These are phyloP conservation scores for Periplaneta americana DNA, from an alignment of 1,140 invertebrate genomes.

Conservation along the genomic window DNA sequence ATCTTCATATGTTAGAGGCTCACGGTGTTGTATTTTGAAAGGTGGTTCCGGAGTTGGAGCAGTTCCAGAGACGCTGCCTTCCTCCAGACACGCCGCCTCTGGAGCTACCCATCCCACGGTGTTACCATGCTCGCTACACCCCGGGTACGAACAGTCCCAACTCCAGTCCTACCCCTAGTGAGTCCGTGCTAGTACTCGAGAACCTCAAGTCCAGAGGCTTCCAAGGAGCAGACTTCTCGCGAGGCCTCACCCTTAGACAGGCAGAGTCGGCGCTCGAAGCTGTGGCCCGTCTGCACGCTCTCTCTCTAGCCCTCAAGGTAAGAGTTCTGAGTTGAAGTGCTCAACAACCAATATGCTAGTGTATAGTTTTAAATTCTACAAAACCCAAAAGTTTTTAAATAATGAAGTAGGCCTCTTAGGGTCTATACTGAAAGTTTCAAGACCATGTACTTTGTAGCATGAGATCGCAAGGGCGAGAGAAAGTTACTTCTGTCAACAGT, in stretches of 20 bases:
- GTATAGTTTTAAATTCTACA: no score
- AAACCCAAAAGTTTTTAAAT: no score
- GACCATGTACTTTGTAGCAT: no score
- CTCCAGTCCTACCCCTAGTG: constrained; percentile 46
- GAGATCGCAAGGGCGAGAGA: no score
- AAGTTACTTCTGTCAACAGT: no score
- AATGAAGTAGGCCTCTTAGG: no score
- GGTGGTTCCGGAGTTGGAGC: constrained; percentile 56
- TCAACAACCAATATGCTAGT: no score
- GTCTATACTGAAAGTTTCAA: no score
- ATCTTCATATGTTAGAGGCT: no score
- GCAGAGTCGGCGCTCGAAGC: constrained; percentile 58
- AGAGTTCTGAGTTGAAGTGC: no score
- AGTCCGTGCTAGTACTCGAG: constrained; percentile 58
- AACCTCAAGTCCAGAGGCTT: constrained; percentile 49
- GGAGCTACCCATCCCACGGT: constrained; percentile 52
- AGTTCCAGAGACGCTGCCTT: constrained; percentile 43
- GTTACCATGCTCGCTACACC: constrained; percentile 58
- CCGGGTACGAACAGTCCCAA: constrained; percentile 28
- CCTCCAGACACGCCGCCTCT: constrained; percentile 23
- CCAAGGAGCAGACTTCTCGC: constrained; percentile 53
- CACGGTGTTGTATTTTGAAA: constrained; percentile 31
- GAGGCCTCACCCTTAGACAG: constrained; percentile 59
- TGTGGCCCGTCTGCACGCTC: constrained; percentile 62
- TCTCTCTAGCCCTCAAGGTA: constrained; percentile 59